A percentile compares a stretch with the other conserved stretches of the same genome.
These are phyloP conservation scores for Nomada flava DNA, from an alignment of 2,888 invertebrate genomes.

Conservation along the genomic window DNA sequence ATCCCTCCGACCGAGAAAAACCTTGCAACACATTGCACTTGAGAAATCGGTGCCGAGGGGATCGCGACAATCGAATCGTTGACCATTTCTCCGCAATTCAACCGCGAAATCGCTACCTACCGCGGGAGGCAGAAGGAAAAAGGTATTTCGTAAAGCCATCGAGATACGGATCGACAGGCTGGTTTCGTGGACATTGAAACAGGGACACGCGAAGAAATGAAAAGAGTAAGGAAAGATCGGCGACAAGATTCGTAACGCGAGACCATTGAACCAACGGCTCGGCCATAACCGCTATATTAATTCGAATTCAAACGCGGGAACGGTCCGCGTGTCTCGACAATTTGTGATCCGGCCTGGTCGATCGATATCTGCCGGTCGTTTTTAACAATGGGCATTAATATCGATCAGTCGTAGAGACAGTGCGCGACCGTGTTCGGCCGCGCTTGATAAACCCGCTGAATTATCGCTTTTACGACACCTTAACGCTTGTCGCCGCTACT, in stretches of 20 bases:
- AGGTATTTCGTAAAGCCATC: not conserved
- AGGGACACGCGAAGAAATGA: not conserved
- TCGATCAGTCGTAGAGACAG: constrained; percentile 65
- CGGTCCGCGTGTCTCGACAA: constrained; percentile 33
- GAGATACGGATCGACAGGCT: constrained; percentile 13
- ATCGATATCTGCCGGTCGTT: constrained; percentile 58
- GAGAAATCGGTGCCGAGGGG: not conserved
- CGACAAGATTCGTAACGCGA: not conserved
- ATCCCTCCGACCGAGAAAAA: not conserved
- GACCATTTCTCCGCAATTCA: not conserved
- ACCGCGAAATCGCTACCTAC: constrained; percentile 10
- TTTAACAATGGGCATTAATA: constrained; percentile 67
- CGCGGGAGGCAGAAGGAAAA: constrained; percentile 1
- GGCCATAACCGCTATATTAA: constrained; percentile 37
- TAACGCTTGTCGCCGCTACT: constrained; percentile 58
- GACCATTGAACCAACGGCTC: constrained; percentile 8
- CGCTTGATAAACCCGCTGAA: constrained; percentile 69
- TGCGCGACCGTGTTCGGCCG: constrained; percentile 53
- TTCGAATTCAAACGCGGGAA: constrained; percentile 33
- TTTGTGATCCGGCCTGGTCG: constrained; percentile 48
- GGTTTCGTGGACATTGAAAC: not conserved
- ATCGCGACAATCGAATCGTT: not conserved
- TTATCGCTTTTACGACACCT: constrained; percentile 64
- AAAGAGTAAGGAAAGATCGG: not conserved
- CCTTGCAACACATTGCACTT: not conserved